Base-by-base conservation (phyloP, 2,113 vertebrate species). In the Sylvilagus bachmani region DNA sequence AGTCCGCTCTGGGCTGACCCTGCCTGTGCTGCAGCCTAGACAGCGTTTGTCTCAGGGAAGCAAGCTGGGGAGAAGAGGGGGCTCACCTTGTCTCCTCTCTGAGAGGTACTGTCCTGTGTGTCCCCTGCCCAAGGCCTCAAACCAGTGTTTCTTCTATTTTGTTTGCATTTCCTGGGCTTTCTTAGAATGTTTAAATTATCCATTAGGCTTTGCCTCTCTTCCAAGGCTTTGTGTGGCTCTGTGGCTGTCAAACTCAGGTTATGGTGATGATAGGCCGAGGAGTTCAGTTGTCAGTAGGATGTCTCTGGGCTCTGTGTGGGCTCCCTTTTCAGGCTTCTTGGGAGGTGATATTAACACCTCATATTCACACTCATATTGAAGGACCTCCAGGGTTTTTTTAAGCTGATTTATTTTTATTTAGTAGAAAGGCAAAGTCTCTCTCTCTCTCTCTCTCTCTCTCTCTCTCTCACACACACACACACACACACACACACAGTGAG, bases 141-240 rank as follows among this genome's bases (percentile, higher is more conserved):
- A 82, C 9, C 53, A 70, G 17, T 21, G 17, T 36, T 95, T 53
- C 38, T 91, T 73, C 16, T 17, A 49, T 58, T 93, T 64, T 33
- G n/a, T 51, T 83, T 78, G 62, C 36, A 73, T 73, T 91, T 73
- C 53, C 58, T 71, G 83, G 77, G 77, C 33, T 88, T 3, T 87
- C 36, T 44, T 21, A 29, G 25, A 29, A 58, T 88, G 49, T 82
- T 81, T 82, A 75, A 81, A 27, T 86, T 70, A 86, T 12, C 38
- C 13, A 14, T 21, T 78, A 38, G n/a, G 24, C 62, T 77, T 81
- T 55, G 13, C 55, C 24, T 73, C 7, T 70, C 7, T 81, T 17
- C 33, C 5, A 55, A 67, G 29, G 80, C 29, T 69, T 49, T 33
- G 38, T 74, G 38, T 91, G 86, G n/a, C 44, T 77, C n/a, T 89